Evolutionary conservation across 2,797 vertebrate species (phyloP).

Genomic region (Cercopithecus hamlyni): DNA sequence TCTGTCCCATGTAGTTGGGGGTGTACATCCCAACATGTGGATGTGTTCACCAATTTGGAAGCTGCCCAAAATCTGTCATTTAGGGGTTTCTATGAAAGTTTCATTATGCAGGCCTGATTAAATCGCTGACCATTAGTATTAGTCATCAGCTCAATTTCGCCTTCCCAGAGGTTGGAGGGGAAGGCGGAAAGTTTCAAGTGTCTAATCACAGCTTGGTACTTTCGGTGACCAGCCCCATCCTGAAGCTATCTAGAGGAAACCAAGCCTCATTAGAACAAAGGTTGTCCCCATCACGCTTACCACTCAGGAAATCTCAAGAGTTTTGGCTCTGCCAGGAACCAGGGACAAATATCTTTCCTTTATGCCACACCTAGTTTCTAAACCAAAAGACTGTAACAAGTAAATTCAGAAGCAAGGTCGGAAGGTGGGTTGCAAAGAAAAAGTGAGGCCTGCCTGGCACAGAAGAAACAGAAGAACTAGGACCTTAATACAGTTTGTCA

Average conservation of each 20-base stretch:
- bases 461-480: neutral
- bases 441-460: neutral
- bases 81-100: neutral
- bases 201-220: neutral
- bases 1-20: neutral
- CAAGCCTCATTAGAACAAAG: neutral
- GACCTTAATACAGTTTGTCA: neutral
- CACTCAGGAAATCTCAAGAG: neutral
- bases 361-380: neutral
- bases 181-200: neutral
- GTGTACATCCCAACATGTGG: rapidly evolving
- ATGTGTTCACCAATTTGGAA: neutral
- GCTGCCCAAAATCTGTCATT: rapidly evolving
- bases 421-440: neutral
- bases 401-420: neutral
- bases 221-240: neutral
- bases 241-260: neutral
- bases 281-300: neutral
- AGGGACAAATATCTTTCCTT: neutral
- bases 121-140: rapidly evolving
- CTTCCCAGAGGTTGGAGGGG: neutral
- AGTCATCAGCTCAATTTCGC: neutral
- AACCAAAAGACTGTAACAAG: neutral
- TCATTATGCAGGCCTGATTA: neutral
- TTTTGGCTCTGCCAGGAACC: neutral